phyloP scores from a whole-genome alignment of 30 jellyfish, hydroid and myxozoan genomes.

The Hydractinia symbiolongicarpus region DNA sequence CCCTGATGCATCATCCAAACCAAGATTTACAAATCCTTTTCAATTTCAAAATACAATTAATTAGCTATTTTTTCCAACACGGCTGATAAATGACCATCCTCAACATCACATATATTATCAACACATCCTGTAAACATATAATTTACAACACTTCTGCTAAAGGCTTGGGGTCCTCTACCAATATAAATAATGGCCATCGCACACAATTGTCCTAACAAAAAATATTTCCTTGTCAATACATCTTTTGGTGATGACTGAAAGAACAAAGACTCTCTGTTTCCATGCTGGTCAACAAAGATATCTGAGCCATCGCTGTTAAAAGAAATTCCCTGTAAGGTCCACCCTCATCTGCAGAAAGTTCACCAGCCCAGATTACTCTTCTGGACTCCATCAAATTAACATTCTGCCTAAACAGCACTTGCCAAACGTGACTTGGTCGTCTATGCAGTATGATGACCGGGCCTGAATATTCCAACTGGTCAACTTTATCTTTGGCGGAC shows the following conservation, averaged over 20 bases:
- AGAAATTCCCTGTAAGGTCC: conserved; percentile 9
- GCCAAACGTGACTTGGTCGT: not conserved
- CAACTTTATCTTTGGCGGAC: not conserved
- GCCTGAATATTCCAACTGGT: not conserved
- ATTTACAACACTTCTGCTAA: not conserved
- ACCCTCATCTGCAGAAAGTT: not conserved
- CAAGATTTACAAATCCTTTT: no score
- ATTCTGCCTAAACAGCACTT: not conserved
- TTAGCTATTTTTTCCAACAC: not conserved
- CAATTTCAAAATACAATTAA: no score
- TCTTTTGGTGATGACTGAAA: not conserved
- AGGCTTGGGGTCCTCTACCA: not conserved
- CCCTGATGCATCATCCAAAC: no score
- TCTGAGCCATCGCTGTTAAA: not conserved
- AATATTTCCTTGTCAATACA: not conserved
- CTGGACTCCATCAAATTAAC: not conserved
- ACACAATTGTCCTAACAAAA: not conserved
- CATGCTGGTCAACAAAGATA: not conserved
- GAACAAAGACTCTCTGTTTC: not conserved
- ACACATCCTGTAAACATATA: not conserved
- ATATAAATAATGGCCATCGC: not conserved
- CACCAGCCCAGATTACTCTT: not conserved
- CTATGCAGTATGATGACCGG: not conserved
- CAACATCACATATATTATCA: not conserved
- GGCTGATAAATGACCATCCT: not conserved